These are phyloP conservation scores for Callinectes sapidus DNA, from an alignment of 2,888 invertebrate species.

Conservation along the genomic window DNA sequence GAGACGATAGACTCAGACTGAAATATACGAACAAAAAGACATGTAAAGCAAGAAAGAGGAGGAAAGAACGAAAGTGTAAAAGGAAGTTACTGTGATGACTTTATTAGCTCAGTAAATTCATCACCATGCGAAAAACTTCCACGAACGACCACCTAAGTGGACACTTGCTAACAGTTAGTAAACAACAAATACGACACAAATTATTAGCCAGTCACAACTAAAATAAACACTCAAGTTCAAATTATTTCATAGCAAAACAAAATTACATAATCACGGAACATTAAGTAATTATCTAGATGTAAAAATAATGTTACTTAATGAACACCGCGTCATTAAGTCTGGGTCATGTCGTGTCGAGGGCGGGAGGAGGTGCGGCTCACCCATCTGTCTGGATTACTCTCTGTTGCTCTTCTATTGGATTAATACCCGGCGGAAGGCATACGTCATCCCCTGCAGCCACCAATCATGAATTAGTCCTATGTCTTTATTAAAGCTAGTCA, in stretches of 20 bases:
- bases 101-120: not conserved
- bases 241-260: not conserved
- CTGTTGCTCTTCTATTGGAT: not conserved
- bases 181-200: not conserved
- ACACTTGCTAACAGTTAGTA: not conserved
- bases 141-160: not conserved
- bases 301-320: conserved; percentile 5
- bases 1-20: not conserved
- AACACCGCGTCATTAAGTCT: not conserved
- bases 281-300: conserved; percentile 33
- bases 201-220: not conserved
- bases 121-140: not conserved
- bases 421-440: conserved; percentile 8
- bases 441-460: not conserved
- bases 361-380: not conserved
- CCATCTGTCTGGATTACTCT: not conserved
- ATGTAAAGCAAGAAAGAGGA: not conserved
- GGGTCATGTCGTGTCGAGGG: conserved; percentile 4
- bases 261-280: conserved; percentile 18
- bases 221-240: not conserved
- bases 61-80: not conserved
- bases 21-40: not conserved
- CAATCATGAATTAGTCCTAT: not conserved
- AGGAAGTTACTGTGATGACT: not conserved
- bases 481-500: not conserved